Base-by-base conservation (phyloP, 2,113 vertebrate genomes). In the Rallus limicola region DNA sequence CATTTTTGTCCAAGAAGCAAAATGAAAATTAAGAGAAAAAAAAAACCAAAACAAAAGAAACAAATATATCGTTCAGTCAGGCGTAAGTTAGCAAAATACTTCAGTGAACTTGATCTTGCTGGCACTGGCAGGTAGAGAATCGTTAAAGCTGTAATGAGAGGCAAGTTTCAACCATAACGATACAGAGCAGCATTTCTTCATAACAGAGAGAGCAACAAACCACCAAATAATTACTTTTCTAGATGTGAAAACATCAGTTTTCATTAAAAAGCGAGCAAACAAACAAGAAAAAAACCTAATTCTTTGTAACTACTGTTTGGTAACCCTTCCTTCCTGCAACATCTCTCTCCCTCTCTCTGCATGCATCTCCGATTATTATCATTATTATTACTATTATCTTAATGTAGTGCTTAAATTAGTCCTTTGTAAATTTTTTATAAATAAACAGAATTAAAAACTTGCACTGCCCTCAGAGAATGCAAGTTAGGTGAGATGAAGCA, bases 401-500 rank as follows among this genome's bases (percentile, higher is more conserved):
- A 95, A 95, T 56, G 65, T 91, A 93, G 81, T 91, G 65, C 67
- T 95, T 97, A 93, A 95, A 93, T 96, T 92, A 91, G 48, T 84
- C 44, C 74, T 91, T 93, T 91, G 56, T 93, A 96, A 94, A 68
- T 93, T 95, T 97, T 92, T 93, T 76, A 89, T 91, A 92, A 80
- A 89, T 90, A 89, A 26, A 92, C 50, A 79, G 84, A 82, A 91
- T 79, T 95, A 85, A 94, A 89, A 95, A 64, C 60, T 91, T 86
- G 24, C 56, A 48, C 25, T 55, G 33, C 59, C 77, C 83, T 96
- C 52, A 91, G 92, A 95, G 84, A 96, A 96, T 70, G 62, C 60
- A 93, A 88, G 75, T 87, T 97, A 93, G 93, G 95, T 16, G 40
- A 74, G 92, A 71, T 91, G 91, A 98, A 96, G 83, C 84, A 93